These are phyloP conservation scores for Danio jaintianensis DNA, from an alignment of 2,797 vertebrate species.

Conservation along the genomic window DNA sequence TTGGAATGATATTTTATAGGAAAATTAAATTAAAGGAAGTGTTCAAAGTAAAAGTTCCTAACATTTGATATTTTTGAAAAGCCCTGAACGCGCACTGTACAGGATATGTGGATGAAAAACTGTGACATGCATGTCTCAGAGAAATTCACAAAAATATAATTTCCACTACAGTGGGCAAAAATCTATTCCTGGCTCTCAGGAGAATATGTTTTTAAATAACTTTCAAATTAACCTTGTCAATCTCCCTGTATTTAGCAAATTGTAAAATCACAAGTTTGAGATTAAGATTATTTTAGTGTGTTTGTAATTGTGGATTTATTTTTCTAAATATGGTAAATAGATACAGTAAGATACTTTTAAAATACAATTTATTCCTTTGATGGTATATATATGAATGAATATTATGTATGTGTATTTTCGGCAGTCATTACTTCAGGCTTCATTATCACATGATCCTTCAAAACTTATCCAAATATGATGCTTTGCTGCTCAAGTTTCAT, in stretches of 20 bases:
- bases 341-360: background rate
- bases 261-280: background rate
- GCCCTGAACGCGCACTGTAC: background rate
- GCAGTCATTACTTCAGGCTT: background rate
- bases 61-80: background rate
- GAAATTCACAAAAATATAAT: conserved; percentile 3
- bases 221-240: background rate
- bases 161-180: background rate
- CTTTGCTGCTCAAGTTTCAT: too few relatives aligned
- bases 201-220: background rate
- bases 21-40: background rate
- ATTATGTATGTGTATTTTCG: background rate
- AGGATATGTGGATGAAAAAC: background rate
- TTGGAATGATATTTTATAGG: background rate
- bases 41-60: background rate
- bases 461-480: too few relatives aligned
- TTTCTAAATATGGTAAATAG: background rate
- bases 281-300: background rate
- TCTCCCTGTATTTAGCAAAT: background rate
- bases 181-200: background rate
- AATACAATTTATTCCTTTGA: background rate
- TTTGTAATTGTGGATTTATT: background rate
- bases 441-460: background rate
- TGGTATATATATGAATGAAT: background rate
- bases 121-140: background rate